Conservation (phyloP, 2,113 vertebrate species). For the Indicator maculatus region DNA sequence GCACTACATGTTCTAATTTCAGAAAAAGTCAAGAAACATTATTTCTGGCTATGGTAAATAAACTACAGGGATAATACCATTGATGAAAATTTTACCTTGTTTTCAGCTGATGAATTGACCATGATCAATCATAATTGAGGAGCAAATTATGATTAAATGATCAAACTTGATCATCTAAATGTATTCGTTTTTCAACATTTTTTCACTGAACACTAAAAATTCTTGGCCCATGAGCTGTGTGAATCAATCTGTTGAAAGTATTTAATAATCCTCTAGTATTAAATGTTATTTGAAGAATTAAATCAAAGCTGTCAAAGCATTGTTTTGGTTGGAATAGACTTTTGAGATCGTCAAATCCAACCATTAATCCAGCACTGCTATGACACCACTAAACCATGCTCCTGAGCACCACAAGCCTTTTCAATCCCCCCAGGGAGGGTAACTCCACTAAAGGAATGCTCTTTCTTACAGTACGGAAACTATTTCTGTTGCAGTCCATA, state of each 20-base stretch:
- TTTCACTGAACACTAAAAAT: not conserved
- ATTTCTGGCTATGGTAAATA: not conserved
- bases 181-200: not conserved
- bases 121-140: not conserved
- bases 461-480: not conserved
- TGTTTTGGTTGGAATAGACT: too few species aligned
- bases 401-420: too few species aligned
- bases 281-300: not conserved
- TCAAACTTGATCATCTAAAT: not conserved
- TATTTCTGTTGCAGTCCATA: not conserved
- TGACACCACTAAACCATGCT: too few species aligned
- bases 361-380: too few species aligned
- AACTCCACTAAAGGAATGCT: too few species aligned
- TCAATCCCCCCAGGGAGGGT: too few species aligned
- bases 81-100: not conserved
- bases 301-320: not conserved
- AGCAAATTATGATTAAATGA: not conserved
- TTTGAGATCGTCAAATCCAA: too few species aligned
- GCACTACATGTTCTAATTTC: not conserved
- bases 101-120: not conserved
- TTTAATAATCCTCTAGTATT: not conserved
- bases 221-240: not conserved
- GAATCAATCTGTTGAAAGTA: not conserved
- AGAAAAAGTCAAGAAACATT: not conserved
- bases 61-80: not conserved